These are phyloP conservation scores for Burhinus bistriatus DNA, from an alignment of 2,113 vertebrate genomes.

Conservation along the genomic window DNA sequence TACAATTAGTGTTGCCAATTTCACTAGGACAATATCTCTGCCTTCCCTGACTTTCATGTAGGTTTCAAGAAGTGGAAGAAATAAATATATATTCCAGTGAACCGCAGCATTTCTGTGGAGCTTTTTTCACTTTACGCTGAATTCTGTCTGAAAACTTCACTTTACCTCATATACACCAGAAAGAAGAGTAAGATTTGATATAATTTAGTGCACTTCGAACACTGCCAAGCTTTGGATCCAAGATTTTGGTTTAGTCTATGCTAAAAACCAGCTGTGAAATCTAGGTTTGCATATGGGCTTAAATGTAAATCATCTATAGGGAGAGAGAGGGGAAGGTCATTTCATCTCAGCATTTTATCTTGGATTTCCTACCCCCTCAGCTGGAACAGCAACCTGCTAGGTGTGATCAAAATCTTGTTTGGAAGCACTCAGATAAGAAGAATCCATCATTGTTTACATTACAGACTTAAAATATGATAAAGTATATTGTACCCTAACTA, in stretches of 20 bases:
- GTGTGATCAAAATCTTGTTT: background rate
- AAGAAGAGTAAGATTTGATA: background rate
- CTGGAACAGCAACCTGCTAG: background rate
- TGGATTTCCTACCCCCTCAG: background rate
- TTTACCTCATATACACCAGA: background rate
- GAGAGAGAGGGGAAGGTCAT: background rate
- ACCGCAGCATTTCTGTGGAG: background rate
- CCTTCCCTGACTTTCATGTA: background rate
- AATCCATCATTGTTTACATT: background rate
- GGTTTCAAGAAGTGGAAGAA: background rate
- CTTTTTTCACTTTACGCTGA: background rate
- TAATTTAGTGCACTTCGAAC: background rate
- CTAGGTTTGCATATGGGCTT: background rate
- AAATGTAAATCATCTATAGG: background rate
- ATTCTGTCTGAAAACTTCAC: background rate
- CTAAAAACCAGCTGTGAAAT: background rate
- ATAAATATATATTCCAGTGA: background rate
- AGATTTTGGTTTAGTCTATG: constrained; percentile 16
- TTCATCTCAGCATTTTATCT: background rate
- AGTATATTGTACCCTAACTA: background rate
- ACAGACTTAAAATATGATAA: background rate
- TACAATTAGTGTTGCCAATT: background rate
- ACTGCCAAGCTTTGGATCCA: background rate
- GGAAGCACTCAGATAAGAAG: background rate
- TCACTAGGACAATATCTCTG: background rate